A percentile compares a stretch with the other conserved stretches of the same genome.
These are phyloP conservation scores for Dysmachus trigonus DNA, from an alignment of 2,888 invertebrate genomes.

Conservation along the genomic window DNA sequence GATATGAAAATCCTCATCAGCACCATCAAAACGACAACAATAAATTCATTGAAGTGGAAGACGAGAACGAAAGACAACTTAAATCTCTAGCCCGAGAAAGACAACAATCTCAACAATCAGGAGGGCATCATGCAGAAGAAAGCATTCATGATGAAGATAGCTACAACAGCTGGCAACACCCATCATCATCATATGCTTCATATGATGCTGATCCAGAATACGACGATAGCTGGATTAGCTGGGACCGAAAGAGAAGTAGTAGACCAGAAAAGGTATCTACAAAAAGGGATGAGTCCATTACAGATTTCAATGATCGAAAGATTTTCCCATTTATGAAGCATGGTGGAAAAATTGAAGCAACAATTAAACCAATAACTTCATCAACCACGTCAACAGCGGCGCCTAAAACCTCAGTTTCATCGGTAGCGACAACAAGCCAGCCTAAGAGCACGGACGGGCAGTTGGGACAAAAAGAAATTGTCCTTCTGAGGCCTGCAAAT, in stretches of 20 bases:
- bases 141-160: not conserved
- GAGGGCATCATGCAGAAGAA: not conserved
- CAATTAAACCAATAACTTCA: conserved; percentile 11
- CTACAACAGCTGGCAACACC: conserved; percentile 40
- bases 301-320: conserved; percentile 50
- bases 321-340: conserved; percentile 37
- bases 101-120: conserved; percentile 56
- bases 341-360: not conserved
- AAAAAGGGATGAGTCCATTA: conserved; percentile 45
- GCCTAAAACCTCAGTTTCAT: conserved; percentile 56
- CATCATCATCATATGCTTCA: conserved; percentile 46
- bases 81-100: conserved; percentile 69
- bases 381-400: conserved; percentile 28
- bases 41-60: conserved; percentile 64
- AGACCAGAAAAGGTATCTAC: conserved; percentile 20
- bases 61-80: conserved; percentile 73
- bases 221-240: conserved; percentile 64
- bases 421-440: conserved; percentile 60
- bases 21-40: not conserved
- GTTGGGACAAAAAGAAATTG: conserved; percentile 72
- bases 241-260: conserved; percentile 65
- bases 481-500: conserved; percentile 70
- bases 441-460: conserved; percentile 67
- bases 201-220: conserved; percentile 55
- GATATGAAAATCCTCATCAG: conserved; percentile 44